Evolutionary conservation across 2,888 invertebrate genomes (phyloP), one percentile per base, ranked within the genome.

Genomic region (Silvanus unidentatus): DNA sequence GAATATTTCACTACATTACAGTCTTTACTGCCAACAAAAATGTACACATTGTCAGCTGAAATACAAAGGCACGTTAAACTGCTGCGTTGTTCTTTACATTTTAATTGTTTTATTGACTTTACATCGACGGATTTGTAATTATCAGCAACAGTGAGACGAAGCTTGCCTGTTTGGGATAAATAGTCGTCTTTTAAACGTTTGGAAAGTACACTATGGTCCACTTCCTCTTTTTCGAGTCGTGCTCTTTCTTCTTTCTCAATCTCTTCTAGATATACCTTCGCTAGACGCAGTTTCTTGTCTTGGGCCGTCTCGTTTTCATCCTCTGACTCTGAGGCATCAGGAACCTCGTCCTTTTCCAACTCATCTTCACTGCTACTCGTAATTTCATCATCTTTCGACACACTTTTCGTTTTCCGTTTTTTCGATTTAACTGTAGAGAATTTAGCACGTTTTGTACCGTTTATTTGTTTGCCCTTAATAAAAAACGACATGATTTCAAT

Each of bases 1-100:
- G 79, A 79, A 79, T 93, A 97, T 76, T 95, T 95, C 11, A 94
- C 81, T 42, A 97, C 77, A 39, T 80, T 77, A 38, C 90, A 86
- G 69, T 94, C 91, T 75, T 96, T 96, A 44, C 91, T 90, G 1
- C 89, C 94, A 16, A 87, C 83, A 70, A 82, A 95, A 1, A 88
- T 74, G 59, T 74, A 80, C 57, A 79, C 76, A 38, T 82, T 81
- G 70, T 94, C 87, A 45, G 75, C 75, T 16, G 87, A 84, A 2
- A 95, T 68, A 55, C 86, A 88, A 10, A 93, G 65, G 65, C 91
- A 87, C 1, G 95, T 95, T 8, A 94, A 72, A 0, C 89, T 75
- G 42, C 84, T 73, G 56, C 81, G 80, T 59, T 95, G 93, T 55
- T 90, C 85, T 68, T 84, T 86, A 54, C 84, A 84, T 54, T 80